phyloP scores from a whole-genome alignment of 2,797 vertebrate species.

The Rhodeus uyekii region DNA sequence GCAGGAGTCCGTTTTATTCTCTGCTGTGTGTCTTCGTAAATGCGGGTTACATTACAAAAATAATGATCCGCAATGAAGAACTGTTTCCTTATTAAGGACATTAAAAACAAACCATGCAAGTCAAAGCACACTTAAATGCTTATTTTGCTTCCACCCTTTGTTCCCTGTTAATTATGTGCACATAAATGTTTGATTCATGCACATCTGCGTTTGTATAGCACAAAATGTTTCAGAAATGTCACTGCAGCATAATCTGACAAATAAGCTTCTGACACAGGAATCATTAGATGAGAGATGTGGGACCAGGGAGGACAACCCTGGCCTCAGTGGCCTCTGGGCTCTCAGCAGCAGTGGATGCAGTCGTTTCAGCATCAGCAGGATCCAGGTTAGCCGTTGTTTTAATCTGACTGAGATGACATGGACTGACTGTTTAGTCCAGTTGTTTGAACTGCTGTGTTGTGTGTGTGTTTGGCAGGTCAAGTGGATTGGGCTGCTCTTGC shows the following conservation, averaged over 20 bases:
- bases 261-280: constrained; percentile 55
- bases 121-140: background rate
- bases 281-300: constrained; percentile 84
- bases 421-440: background rate
- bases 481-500: constrained; percentile 99
- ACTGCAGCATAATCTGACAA: background rate
- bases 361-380: constrained; percentile 98
- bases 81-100: background rate
- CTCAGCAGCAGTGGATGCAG: constrained; percentile 99
- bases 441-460: background rate
- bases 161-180: background rate
- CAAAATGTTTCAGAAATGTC: background rate
- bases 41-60: background rate
- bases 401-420: background rate
- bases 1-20: background rate
- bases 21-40: background rate
- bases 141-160: background rate
- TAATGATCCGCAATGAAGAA: background rate
- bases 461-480: constrained; percentile 80
- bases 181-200: background rate
- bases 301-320: constrained; percentile 99
- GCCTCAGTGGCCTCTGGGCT: constrained; percentile 98
- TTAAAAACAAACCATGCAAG: no score
- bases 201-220: background rate
- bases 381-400: constrained; percentile 79